A percentile compares a stretch with the other conserved stretches of the same genome.
phyloP scores from a whole-genome alignment of 2,797 vertebrate species.

The Sebastes taczanowskii region DNA sequence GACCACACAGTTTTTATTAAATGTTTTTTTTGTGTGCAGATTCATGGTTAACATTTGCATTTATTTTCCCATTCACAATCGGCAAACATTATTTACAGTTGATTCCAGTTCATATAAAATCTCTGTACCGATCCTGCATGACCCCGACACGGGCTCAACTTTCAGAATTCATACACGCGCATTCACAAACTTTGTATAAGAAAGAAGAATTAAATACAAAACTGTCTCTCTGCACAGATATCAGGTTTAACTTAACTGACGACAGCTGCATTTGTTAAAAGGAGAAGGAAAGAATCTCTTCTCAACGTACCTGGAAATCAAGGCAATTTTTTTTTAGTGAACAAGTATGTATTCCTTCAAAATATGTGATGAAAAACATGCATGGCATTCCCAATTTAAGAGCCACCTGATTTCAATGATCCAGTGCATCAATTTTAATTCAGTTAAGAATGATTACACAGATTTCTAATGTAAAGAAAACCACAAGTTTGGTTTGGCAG shows the following conservation, averaged over 20 bases:
- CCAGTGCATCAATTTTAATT: not conserved
- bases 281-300: not conserved
- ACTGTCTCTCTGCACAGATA: conserved; percentile 19
- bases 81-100: conserved; percentile 79
- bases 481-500: not conserved
- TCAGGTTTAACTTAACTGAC: not conserved
- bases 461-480: not conserved
- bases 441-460: not conserved
- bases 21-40: conserved; percentile 29
- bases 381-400: not conserved
- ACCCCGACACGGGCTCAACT: conserved; percentile 32
- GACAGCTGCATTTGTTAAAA: conserved; percentile 12
- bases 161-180: conserved; percentile 39
- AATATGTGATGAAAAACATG: conserved; percentile 6
- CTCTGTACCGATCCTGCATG: conserved; percentile 44
- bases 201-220: conserved; percentile 53
- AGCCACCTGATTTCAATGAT: conserved; percentile 17
- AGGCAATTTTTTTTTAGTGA: conserved; percentile 1
- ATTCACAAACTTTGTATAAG: conserved; percentile 17
- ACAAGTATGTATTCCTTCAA: conserved; percentile 3
- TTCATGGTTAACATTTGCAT: conserved; percentile 58
- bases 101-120: conserved; percentile 78
- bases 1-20: conserved; percentile 50
- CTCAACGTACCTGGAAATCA: conserved; percentile 26
- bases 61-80: conserved; percentile 49